Evolutionary conservation across 2,113 vertebrate species (phyloP).

Genomic region (Mobula birostris): DNA sequence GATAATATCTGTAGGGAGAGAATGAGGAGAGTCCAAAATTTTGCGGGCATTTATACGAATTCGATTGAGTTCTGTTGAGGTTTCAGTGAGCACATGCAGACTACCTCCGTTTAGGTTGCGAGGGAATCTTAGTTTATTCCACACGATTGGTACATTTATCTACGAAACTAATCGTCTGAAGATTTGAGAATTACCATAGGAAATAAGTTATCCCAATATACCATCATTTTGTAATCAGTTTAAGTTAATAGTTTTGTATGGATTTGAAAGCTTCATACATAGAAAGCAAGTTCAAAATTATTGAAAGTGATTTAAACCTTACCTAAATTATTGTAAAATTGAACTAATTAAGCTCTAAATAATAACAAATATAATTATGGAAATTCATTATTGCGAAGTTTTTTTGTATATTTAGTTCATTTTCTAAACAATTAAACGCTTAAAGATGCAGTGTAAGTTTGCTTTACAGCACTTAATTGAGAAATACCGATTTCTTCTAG

Average conservation of each 20-base stretch:
- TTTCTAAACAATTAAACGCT: neutral
- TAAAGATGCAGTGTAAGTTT: neutral
- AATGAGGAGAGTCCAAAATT: neutral
- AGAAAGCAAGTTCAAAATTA: neutral
- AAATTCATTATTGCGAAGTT: neutral
- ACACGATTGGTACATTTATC: neutral
- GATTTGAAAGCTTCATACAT: neutral
- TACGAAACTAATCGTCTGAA: neutral
- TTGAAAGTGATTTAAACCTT: neutral
- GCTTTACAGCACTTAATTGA: neutral
- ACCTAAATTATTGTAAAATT: too few species aligned
- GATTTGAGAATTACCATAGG: slow-evolving; percentile 3
- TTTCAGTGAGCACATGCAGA: neutral
- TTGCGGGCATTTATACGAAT: neutral
- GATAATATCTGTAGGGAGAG: neutral
- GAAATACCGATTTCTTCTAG: neutral
- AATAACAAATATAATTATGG: neutral
- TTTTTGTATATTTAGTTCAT: neutral
- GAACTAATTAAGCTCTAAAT: neutral
- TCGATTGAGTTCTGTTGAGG: neutral
- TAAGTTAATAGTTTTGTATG: neutral
- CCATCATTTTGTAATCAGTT: neutral
- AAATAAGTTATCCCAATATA: neutral
- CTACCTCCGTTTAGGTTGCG: neutral
- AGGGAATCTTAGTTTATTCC: neutral